Conservation (phyloP, 2,113 vertebrate species). For the Micronycteris hirsuta region DNA sequence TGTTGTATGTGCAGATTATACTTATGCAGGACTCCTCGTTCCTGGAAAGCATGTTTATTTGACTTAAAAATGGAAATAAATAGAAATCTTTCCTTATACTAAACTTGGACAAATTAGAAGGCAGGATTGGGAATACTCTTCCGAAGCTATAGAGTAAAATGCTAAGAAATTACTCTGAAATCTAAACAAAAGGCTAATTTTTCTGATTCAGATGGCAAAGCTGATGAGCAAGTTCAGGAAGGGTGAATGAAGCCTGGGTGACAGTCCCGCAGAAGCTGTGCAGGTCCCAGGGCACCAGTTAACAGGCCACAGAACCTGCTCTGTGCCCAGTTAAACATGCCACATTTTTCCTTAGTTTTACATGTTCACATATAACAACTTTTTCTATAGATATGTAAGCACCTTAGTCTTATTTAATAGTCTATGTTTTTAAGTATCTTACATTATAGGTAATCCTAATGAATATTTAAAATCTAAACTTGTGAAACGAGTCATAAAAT, state of each 20-base stretch:
- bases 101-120: constrained; percentile 35
- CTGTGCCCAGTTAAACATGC: background rate
- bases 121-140: background rate
- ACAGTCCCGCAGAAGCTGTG: background rate
- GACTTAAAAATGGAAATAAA: constrained; percentile 40
- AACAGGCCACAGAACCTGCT: background rate
- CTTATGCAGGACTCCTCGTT: constrained; percentile 23
- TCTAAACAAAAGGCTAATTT: background rate
- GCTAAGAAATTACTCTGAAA: constrained; percentile 44
- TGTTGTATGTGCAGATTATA: background rate
- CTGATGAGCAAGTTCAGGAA: background rate
- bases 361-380: background rate
- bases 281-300: background rate
- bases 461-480: constrained; percentile 18
- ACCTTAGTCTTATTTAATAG: background rate
- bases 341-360: background rate
- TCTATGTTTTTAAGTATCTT: background rate
- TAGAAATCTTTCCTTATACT: constrained; percentile 8
- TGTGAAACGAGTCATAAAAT: constrained; percentile 9
- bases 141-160: constrained; percentile 29
- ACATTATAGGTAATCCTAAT: background rate
- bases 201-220: constrained; percentile 41
- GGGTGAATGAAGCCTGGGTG: background rate
- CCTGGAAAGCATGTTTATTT: constrained; percentile 51
- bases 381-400: background rate